Conservation (phyloP, 1,140 invertebrate genomes). For the Drosophila tani region DNA sequence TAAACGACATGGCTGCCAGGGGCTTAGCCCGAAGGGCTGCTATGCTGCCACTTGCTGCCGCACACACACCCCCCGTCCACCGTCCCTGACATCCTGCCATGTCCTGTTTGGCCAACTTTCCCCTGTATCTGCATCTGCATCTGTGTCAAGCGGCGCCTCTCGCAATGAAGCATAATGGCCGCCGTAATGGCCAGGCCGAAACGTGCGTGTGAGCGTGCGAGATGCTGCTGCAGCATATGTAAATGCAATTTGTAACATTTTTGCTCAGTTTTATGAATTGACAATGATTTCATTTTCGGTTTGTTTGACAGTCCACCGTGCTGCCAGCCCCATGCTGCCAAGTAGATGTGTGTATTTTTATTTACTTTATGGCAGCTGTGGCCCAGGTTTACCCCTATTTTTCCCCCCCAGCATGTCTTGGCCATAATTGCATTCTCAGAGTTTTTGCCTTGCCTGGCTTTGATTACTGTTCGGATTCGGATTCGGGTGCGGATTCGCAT, state of each 20-base stretch:
- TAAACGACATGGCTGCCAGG: slow-evolving; percentile 74
- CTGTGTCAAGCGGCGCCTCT: slow-evolving; percentile 69
- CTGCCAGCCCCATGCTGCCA: slow-evolving; percentile 44
- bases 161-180: slow-evolving; percentile 77
- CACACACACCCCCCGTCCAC: background rate
- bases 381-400: background rate
- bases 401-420: slow-evolving; percentile 1
- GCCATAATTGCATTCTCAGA: slow-evolving; percentile 77
- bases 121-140: slow-evolving; percentile 9
- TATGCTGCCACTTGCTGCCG: slow-evolving; percentile 35
- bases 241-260: slow-evolving; percentile 81
- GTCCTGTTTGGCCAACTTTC: slow-evolving; percentile 2
- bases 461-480: slow-evolving; percentile 63
- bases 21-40: slow-evolving; percentile 53
- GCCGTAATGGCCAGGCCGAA: slow-evolving; percentile 61
- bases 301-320: slow-evolving; percentile 65
- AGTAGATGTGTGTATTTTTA: slow-evolving; percentile 53
- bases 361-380: slow-evolving; percentile 51
- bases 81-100: background rate
- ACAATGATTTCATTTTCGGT: slow-evolving; percentile 82
- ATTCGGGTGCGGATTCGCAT: slow-evolving; percentile 17
- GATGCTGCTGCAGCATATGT: slow-evolving; percentile 66
- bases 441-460: slow-evolving; percentile 64
- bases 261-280: slow-evolving; percentile 81
- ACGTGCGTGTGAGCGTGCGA: slow-evolving; percentile 19